Conservation (phyloP, 2,797 vertebrate species). For the Lepilemur septentrionalis region DNA sequence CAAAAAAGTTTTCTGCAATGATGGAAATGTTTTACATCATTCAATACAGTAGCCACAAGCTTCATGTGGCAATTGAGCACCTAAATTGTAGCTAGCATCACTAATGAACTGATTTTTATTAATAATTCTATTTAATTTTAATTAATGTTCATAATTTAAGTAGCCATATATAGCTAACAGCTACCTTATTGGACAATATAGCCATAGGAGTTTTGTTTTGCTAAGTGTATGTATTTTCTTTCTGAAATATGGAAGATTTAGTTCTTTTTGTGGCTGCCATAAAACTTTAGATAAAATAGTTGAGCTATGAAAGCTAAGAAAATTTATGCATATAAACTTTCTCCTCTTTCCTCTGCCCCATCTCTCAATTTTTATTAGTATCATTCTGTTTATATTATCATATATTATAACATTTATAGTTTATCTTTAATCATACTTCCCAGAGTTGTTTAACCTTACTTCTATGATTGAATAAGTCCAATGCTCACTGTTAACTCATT, state of each 20-base stretch:
- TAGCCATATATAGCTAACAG: not conserved
- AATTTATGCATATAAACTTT: not conserved
- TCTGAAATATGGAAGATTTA: not conserved
- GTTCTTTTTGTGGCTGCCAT: not conserved
- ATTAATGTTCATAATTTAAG: not conserved
- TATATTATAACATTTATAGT: not conserved
- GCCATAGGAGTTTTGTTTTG: not conserved
- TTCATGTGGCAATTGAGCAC: not conserved
- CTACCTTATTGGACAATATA: not conserved
- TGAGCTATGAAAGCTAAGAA: not conserved
- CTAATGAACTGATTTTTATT: not conserved
- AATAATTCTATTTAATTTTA: not conserved
- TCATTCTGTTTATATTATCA: not conserved
- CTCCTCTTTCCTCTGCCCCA: not conserved
- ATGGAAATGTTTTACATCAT: not conserved
- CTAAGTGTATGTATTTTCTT: not conserved
- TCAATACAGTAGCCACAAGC: not conserved
- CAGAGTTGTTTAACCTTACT: not conserved
- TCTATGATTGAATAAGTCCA: not conserved
- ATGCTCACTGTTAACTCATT: not conserved
- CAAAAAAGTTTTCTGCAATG: not conserved
- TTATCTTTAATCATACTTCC: not conserved
- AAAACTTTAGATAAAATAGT: not conserved
- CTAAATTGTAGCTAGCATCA: not conserved
- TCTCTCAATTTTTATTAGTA: not conserved